Conservation (phyloP, 2,888 invertebrate species). For the Clusia tigrina region DNA sequence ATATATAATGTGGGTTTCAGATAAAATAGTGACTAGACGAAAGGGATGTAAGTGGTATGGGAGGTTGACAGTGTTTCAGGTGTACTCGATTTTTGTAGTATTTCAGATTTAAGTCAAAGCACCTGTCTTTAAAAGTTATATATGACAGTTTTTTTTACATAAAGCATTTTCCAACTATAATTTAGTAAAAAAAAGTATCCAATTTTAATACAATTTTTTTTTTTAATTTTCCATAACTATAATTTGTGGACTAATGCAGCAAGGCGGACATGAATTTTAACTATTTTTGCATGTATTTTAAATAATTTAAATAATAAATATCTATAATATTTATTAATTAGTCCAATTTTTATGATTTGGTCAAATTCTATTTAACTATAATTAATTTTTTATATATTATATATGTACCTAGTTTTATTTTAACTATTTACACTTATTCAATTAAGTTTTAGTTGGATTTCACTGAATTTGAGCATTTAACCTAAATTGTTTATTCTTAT, state of each 20-base stretch:
- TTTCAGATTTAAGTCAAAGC: constrained; percentile 42
- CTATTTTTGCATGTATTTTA: too few species aligned
- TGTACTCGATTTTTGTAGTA: neutral
- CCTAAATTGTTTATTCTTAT: constrained; percentile 10
- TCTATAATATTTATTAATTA: too few species aligned
- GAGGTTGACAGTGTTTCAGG: neutral
- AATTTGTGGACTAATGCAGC: neutral
- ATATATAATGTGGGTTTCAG: too few species aligned
- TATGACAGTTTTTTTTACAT: constrained; percentile 26
- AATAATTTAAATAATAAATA: too few species aligned
- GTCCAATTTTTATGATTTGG: too few species aligned
- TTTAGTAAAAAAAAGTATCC: neutral
- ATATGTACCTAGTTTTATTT: neutral
- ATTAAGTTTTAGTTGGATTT: too few species aligned
- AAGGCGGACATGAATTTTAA: too few species aligned
- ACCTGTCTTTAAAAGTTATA: constrained; percentile 44
- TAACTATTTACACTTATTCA: constrained; percentile 16
- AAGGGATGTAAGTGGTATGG: neutral
- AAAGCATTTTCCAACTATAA: neutral
- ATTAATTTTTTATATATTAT: neutral
- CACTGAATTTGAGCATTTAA: constrained; percentile 46
- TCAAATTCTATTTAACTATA: neutral
- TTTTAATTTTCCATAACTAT: constrained; percentile 30
- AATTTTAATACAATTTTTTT: neutral
- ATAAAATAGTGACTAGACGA: constrained; percentile 11